Conservation (phyloP, 2,113 vertebrate genomes). For the Oryzias javanicus region DNA sequence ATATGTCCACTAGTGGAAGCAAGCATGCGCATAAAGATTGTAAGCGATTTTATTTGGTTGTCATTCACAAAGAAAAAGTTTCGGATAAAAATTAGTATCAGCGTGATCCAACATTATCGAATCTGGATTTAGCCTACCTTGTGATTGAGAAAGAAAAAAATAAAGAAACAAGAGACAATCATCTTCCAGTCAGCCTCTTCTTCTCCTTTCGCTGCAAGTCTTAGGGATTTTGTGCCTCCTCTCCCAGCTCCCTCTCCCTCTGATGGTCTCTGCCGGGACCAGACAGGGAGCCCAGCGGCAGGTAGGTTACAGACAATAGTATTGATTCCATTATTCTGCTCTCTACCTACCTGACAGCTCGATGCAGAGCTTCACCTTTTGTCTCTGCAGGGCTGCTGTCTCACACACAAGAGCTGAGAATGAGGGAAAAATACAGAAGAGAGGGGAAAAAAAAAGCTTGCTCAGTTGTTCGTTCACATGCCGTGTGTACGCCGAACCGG, state of each 20-base stretch:
- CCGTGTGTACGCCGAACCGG: slow-evolving; percentile 26
- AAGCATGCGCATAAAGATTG: too few relatives aligned
- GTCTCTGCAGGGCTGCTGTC: slow-evolving; percentile 54
- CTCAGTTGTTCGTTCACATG: slow-evolving; percentile 44
- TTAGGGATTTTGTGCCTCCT: slow-evolving; percentile 35
- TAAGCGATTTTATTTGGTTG: too few relatives aligned
- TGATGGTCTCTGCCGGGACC: slow-evolving; percentile 56
- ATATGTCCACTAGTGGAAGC: too few relatives aligned
- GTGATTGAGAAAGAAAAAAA: slow-evolving; percentile 8
- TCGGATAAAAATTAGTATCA: slow-evolving; percentile 15
- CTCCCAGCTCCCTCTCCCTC: slow-evolving; percentile 34
- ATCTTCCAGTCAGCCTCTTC: slow-evolving; percentile 49
- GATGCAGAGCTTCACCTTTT: slow-evolving; percentile 57
- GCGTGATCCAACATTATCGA: neutral
- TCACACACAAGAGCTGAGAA: slow-evolving; percentile 44
- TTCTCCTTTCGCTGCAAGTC: slow-evolving; percentile 38
- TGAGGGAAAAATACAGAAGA: slow-evolving; percentile 35
- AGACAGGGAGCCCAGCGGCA: slow-evolving; percentile 73
- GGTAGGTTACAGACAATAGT: slow-evolving; percentile 74
- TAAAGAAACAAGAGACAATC: slow-evolving; percentile 19
- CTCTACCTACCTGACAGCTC: slow-evolving; percentile 59
- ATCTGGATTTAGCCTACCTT: neutral
- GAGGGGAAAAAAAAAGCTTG: slow-evolving; percentile 13
- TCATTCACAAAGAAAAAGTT: slow-evolving; percentile 25
- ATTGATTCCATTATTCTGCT: slow-evolving; percentile 71